Evolutionary conservation across 2,888 invertebrate species (phyloP).

Genomic region (Beris chalybata): DNA sequence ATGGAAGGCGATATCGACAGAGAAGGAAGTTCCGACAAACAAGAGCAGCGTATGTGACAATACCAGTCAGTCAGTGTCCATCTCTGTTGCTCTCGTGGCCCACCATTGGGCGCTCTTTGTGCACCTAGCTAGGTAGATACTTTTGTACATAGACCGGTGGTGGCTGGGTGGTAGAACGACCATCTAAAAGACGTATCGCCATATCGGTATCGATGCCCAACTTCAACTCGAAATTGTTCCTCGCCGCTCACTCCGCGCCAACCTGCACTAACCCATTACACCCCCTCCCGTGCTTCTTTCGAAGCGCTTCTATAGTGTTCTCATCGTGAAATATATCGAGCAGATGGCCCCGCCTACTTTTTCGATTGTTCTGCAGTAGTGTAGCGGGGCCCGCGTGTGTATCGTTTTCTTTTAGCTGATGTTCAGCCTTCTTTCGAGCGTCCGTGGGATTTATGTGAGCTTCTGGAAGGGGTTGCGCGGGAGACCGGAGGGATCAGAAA

Average conservation of each 20-base stretch:
- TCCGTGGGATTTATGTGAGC: slow-evolving; percentile 21
- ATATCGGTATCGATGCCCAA: slow-evolving; percentile 27
- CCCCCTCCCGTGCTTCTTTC: neutral
- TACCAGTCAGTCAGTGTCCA: neutral
- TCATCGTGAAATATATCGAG: neutral
- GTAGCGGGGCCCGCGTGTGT: neutral
- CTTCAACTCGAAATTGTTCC: neutral
- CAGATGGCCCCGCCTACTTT: slow-evolving; percentile 31
- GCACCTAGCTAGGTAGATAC: neutral
- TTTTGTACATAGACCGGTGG: slow-evolving; percentile 12
- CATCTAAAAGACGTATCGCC: slow-evolving; percentile 4
- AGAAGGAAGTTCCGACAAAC: too few species aligned
- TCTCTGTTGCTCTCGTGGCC: neutral
- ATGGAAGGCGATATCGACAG: too few species aligned
- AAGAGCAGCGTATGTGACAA: too few species aligned
- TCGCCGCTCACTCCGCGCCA: neutral
- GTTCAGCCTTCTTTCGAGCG: slow-evolving; percentile 30
- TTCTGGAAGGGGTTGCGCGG: slow-evolving; percentile 1
- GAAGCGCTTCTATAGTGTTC: too few species aligned
- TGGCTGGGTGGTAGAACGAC: slow-evolving; percentile 12
- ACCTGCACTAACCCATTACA: neutral
- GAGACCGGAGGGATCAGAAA: neutral
- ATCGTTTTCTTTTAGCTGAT: slow-evolving; percentile 19
- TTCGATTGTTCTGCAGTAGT: slow-evolving; percentile 26
- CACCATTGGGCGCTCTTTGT: neutral